These are phyloP conservation scores for Pseudorhiza aurosa DNA, from an alignment of 30 jellyfish, hydroid and myxozoan species.

Conservation along the genomic window DNA sequence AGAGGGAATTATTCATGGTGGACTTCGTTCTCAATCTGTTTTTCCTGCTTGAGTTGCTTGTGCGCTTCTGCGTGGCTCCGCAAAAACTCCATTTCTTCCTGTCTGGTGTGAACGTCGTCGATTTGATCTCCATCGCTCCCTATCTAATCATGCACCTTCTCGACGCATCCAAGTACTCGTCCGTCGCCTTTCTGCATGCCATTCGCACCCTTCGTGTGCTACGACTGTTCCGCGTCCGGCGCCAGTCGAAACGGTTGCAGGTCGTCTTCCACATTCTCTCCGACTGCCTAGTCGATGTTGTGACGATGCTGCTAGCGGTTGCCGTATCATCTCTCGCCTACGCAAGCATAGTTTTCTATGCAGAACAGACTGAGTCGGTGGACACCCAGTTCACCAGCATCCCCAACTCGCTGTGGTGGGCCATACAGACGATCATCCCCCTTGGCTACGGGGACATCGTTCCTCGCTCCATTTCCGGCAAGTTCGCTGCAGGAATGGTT, in stretches of 20 bases:
- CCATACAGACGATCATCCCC: slow-evolving; percentile 71
- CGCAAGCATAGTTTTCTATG: slow-evolving; percentile 62
- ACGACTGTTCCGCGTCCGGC: slow-evolving; percentile 74
- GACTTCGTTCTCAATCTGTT: slow-evolving; percentile 56
- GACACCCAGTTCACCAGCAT: slow-evolving; percentile 60
- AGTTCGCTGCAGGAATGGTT: slow-evolving; percentile 56
- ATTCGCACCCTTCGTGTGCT: slow-evolving; percentile 56
- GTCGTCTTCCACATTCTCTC: slow-evolving; percentile 59
- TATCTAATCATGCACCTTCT: slow-evolving; percentile 17
- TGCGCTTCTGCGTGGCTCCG: slow-evolving; percentile 49
- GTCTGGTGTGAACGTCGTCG: slow-evolving; percentile 59
- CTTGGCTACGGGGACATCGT: slow-evolving; percentile 89
- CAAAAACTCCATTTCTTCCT: slow-evolving; percentile 34
- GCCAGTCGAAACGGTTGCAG: slow-evolving; percentile 58
- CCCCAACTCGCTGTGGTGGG: slow-evolving; percentile 88
- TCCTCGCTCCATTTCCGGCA: slow-evolving; percentile 73
- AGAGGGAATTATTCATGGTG: slow-evolving; percentile 11
- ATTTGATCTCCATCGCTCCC: slow-evolving; percentile 59
- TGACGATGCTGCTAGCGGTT: slow-evolving; percentile 60
- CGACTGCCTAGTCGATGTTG: slow-evolving; percentile 62
- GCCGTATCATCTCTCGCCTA: slow-evolving; percentile 43
- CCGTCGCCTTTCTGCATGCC: slow-evolving; percentile 31
- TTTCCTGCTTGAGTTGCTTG: slow-evolving; percentile 52
- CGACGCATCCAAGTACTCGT: slow-evolving; percentile 1
- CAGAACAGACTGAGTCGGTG: slow-evolving; percentile 55